Conservation (phyloP, 2,113 vertebrate genomes). For the Oreotrochilus melanogaster region DNA sequence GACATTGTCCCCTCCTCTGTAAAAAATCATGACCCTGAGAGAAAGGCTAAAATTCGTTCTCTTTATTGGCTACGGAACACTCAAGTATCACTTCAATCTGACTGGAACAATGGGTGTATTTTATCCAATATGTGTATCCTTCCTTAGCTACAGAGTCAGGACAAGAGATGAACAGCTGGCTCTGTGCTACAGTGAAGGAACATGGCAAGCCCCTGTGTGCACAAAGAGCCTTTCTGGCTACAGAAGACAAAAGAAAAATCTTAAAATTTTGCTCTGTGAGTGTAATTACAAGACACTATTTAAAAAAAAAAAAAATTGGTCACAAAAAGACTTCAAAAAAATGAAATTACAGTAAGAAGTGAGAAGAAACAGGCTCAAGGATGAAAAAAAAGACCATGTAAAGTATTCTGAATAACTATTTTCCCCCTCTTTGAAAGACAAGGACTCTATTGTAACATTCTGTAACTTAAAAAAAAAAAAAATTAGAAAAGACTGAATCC, state of each 20-base stretch:
- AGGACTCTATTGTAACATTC: background rate
- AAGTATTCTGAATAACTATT: background rate
- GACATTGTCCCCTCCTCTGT: background rate
- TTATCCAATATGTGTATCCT: background rate
- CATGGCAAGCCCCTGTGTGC: background rate
- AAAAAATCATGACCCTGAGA: background rate
- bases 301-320: background rate
- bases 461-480: background rate
- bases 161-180: constrained; percentile 1
- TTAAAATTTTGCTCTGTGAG: background rate
- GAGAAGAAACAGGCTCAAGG: background rate
- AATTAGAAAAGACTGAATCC: background rate
- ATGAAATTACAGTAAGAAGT: background rate
- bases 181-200: background rate
- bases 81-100: constrained; percentile 16
- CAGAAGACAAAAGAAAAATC: background rate
- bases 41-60: constrained; percentile 23
- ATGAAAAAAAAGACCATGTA: background rate
- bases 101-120: constrained; percentile 26
- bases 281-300: background rate
- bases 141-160: background rate
- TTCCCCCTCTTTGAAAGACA: background rate
- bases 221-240: background rate
- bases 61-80: background rate
- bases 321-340: background rate